A percentile compares a stretch with the other conserved stretches of the same genome.
phyloP scores from a whole-genome alignment of 2,113 vertebrate genomes.

The Eolophus roseicapilla region DNA sequence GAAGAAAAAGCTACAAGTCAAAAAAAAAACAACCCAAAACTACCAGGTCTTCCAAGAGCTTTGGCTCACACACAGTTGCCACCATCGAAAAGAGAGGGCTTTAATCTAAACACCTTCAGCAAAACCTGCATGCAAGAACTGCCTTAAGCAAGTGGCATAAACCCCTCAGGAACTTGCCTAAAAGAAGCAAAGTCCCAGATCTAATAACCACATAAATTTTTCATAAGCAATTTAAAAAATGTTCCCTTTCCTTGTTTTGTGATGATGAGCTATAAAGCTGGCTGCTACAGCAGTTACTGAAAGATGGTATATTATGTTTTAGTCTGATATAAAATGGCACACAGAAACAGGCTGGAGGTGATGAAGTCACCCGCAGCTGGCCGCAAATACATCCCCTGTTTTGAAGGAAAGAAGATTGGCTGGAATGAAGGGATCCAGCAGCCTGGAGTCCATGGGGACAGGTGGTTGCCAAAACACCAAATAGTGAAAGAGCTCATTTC shows the following conservation, averaged over 20 bases:
- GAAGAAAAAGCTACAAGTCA: neutral
- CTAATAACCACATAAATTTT: neutral
- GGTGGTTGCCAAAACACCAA: neutral
- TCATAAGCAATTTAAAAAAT: neutral
- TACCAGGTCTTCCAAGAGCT: neutral
- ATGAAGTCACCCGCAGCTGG: neutral
- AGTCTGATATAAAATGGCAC: neutral
- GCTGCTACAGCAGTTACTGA: neutral
- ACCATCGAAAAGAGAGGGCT: neutral
- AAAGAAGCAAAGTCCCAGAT: neutral
- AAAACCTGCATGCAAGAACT: neutral
- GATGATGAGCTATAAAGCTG: neutral
- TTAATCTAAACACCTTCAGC: neutral
- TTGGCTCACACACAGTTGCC: neutral
- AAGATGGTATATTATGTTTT: neutral
- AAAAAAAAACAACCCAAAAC: neutral
- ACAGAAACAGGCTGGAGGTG: neutral
- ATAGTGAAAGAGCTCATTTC: neutral
- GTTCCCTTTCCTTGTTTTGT: neutral
- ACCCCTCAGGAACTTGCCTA: neutral
- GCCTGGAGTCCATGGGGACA: fast-evolving
- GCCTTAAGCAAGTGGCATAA: neutral
- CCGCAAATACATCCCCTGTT: neutral
- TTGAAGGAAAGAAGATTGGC: neutral
- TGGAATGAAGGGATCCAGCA: neutral